phyloP scores from a whole-genome alignment of 2,888 invertebrate genomes.

The Invenusta paracnida region DNA sequence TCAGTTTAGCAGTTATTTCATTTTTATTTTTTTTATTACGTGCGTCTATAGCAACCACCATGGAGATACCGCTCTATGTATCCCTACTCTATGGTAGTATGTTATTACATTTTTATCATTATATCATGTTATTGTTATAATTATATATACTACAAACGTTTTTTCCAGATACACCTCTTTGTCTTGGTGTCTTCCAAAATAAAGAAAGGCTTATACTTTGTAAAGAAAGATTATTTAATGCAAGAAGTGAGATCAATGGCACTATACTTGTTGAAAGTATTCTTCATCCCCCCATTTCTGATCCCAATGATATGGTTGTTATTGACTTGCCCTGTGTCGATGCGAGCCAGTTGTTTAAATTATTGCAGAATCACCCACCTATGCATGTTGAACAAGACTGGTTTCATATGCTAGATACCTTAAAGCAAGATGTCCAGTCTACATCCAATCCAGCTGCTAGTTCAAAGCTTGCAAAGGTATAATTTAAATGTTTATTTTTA shows the following conservation, averaged over 20 bases:
- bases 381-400: not conserved
- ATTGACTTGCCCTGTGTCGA: slow-evolving; percentile 79
- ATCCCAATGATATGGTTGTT: slow-evolving; percentile 73
- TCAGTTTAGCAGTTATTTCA: no score
- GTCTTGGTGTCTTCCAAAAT: not conserved
- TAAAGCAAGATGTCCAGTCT: not conserved
- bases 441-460: not conserved
- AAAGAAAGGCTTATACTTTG: not conserved
- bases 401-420: not conserved
- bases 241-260: slow-evolving; percentile 83
- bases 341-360: slow-evolving; percentile 30
- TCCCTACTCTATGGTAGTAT: no score
- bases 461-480: not conserved
- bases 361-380: not conserved
- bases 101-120: no score
- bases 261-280: slow-evolving; percentile 81
- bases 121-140: no score
- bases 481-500: no score
- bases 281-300: slow-evolving; percentile 74
- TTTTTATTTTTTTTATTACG: no score
- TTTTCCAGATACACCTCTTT: not conserved
- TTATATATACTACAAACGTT: no score
- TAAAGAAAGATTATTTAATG: slow-evolving; percentile 65
- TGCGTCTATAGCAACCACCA: no score
- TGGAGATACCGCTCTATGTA: no score